A percentile compares a stretch with the other conserved stretches of the same genome.
These are phyloP conservation scores for Chrysolina oricalcia DNA, from an alignment of 2,888 invertebrate genomes.

Conservation along the genomic window DNA sequence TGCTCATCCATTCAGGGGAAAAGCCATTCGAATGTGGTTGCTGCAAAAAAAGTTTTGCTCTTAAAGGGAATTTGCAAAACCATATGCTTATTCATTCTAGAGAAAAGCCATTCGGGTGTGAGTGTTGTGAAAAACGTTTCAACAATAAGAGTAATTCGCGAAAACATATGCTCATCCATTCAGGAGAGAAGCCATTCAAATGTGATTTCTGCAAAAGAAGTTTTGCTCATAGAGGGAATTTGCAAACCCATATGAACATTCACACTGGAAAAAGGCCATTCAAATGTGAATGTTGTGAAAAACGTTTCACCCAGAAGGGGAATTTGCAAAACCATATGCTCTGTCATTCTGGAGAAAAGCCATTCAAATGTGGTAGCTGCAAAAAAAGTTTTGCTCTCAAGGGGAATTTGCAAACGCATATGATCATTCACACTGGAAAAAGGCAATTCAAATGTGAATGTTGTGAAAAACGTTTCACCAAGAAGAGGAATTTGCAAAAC, in stretches of 20 bases:
- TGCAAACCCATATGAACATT: too few species aligned
- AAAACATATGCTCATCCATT: neutral
- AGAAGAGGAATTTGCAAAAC: neutral
- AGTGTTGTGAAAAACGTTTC: constrained; percentile 3
- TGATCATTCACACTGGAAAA: neutral
- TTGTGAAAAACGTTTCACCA: neutral
- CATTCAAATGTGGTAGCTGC: neutral
- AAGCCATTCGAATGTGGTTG: neutral
- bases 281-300: too few species aligned
- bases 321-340: too few species aligned
- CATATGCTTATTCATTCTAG: neutral
- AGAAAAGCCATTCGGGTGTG: constrained; percentile 8
- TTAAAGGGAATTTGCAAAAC: neutral
- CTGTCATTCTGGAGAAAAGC: neutral
- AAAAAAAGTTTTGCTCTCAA: neutral
- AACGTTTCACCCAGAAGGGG: too few species aligned
- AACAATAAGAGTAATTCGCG: too few species aligned
- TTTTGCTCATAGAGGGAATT: too few species aligned
- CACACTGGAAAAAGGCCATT: too few species aligned
- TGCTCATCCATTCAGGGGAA: neutral
- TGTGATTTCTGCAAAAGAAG: too few species aligned
- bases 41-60: neutral
- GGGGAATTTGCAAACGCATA: neutral
- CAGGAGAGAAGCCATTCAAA: neutral
- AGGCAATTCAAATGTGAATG: neutral